Conservation (phyloP, 2,113 vertebrate genomes). For the Saguinus midas region DNA sequence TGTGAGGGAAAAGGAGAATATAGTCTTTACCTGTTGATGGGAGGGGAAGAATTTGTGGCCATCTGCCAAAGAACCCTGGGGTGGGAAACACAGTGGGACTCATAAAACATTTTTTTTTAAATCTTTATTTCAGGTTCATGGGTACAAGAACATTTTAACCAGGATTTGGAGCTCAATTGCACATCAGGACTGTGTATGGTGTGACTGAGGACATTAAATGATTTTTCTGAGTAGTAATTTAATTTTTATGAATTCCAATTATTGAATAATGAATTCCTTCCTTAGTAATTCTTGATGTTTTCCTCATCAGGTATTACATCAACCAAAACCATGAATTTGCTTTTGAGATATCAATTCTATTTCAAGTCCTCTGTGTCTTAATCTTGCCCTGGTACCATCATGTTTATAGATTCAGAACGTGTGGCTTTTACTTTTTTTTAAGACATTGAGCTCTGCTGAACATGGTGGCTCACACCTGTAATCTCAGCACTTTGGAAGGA, state of each 20-base stretch:
- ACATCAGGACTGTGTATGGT: neutral
- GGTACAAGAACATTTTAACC: too few species aligned
- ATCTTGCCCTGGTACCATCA: neutral
- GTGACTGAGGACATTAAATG: neutral
- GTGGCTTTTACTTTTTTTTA: neutral
- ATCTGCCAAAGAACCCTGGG: neutral
- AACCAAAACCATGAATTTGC: too few species aligned
- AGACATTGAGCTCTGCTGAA: too few species aligned
- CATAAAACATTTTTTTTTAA: too few species aligned
- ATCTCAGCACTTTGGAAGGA: too few species aligned
- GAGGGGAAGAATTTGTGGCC: neutral
- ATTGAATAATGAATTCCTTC: neutral
- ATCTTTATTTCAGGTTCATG: too few species aligned
- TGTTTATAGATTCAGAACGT: neutral
- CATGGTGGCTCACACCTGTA: fast-evolving
- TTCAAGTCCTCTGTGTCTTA: neutral
- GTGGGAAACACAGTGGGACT: neutral
- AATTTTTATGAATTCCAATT: neutral
- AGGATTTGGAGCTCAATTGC: neutral
- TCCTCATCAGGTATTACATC: neutral
- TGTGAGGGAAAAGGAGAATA: neutral
- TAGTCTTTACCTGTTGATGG: neutral
- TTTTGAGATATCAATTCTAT: neutral
- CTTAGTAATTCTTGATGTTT: neutral
- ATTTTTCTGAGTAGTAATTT: neutral